Conservation (phyloP, 2,113 vertebrate species). For the Oreochromis tanganicae region DNA sequence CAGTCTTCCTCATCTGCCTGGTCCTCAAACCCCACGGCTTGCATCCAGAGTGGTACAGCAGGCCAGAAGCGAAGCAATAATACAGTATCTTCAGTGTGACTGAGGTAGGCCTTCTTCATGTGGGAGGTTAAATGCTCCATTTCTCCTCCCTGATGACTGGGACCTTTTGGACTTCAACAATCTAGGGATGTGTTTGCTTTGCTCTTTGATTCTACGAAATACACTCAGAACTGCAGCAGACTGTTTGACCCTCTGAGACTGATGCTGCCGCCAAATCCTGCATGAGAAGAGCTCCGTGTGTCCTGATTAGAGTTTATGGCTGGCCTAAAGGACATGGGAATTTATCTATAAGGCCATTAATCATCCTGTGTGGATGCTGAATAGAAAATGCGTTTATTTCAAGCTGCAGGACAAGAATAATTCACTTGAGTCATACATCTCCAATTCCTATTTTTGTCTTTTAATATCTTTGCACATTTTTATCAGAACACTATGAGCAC, state of each 20-base stretch:
- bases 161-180: background rate
- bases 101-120: background rate
- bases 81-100: background rate
- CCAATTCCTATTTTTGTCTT: conserved; percentile 62
- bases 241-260: background rate
- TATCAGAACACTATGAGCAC: conserved; percentile 34
- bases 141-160: background rate
- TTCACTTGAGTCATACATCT: conserved; percentile 17
- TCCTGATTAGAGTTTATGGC: background rate
- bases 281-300: background rate
- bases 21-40: background rate
- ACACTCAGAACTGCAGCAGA: background rate
- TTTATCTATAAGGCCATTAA: background rate
- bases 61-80: background rate
- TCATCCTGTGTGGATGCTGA: background rate
- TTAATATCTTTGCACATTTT: conserved; percentile 42
- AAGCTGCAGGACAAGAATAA: background rate
- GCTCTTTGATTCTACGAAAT: conserved; percentile 2
- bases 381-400: background rate
- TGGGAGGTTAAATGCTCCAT: conserved; percentile 1
- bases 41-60: background rate
- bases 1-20: background rate
- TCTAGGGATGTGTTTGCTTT: background rate
- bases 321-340: background rate
- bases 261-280: background rate